phyloP scores from a whole-genome alignment of 2,888 invertebrate genomes.

The Drosophila fulvimacula region DNA sequence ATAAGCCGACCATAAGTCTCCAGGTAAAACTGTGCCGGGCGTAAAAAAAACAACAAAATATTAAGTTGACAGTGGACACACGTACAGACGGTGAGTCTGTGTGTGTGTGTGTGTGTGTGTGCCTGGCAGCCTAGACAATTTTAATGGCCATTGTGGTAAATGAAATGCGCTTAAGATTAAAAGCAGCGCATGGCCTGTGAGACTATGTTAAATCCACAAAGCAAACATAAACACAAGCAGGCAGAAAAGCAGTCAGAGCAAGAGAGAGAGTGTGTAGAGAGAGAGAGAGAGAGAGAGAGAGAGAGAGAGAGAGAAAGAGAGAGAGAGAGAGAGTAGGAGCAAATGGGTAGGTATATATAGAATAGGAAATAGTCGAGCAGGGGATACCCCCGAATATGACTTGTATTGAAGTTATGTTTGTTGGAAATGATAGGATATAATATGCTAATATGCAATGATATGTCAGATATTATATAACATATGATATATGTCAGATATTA shows the following conservation, averaged over 20 bases:
- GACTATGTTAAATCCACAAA: constrained; percentile 69
- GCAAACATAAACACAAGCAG: constrained; percentile 71
- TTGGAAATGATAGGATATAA: neutral
- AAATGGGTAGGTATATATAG: constrained; percentile 4
- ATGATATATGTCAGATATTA: too few relatives aligned
- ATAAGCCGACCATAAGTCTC: constrained; percentile 69
- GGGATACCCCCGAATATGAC: neutral
- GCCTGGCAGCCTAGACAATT: constrained; percentile 58
- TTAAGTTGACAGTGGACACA: constrained; percentile 45
- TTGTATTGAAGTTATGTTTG: neutral
- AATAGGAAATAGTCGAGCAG: neutral
- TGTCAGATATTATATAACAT: too few relatives aligned
- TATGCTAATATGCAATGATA: too few relatives aligned
- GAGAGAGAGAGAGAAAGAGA: constrained; percentile 11
- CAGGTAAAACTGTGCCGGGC: constrained; percentile 44
- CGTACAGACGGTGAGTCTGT: constrained; percentile 9
- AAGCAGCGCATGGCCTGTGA: constrained; percentile 55
- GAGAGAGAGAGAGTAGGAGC: constrained; percentile 1
- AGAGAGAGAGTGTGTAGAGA: constrained; percentile 10
- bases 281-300: constrained; percentile 4
- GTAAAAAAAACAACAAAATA: constrained; percentile 25
- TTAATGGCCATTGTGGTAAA: constrained; percentile 75
- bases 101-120: constrained; percentile 11
- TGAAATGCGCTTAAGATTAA: constrained; percentile 79
- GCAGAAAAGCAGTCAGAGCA: constrained; percentile 18